Conservation (phyloP, 2,797 vertebrate species). For the Macropodus opercularis region DNA sequence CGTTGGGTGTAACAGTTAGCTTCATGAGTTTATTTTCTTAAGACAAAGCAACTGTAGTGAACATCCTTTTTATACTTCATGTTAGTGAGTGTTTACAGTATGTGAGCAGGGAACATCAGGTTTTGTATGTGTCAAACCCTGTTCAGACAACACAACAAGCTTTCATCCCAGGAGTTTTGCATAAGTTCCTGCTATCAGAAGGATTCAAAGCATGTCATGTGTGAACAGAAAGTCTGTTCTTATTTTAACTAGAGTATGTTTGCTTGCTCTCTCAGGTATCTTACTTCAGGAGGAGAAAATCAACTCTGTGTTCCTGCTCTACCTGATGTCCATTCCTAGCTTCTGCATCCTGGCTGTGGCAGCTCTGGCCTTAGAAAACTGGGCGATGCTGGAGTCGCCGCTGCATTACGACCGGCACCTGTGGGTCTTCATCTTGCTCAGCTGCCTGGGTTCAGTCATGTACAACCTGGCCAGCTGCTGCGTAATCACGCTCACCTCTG, state of each 20-base stretch:
- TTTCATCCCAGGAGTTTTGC: conserved; percentile 7
- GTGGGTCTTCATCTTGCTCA: conserved; percentile 93
- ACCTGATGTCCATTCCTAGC: conserved; percentile 95
- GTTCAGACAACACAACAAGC: neutral
- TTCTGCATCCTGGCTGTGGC: conserved; percentile 91
- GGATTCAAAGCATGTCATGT: too few relatives aligned
- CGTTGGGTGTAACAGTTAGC: conserved; percentile 30
- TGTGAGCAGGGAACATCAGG: neutral
- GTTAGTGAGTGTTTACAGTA: conserved; percentile 4
- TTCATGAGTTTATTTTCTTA: conserved; percentile 34
- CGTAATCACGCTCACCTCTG: conserved; percentile 93
- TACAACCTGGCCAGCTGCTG: conserved; percentile 97
- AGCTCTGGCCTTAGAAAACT: conserved; percentile 88
- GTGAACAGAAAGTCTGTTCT: too few relatives aligned
- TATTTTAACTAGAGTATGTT: neutral
- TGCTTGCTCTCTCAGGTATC: conserved; percentile 80
- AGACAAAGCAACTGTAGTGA: neutral
- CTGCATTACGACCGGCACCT: conserved; percentile 83
- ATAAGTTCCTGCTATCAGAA: conserved; percentile 3
- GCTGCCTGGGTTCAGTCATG: conserved; percentile 94
- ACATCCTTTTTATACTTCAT: neutral
- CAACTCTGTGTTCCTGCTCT: conserved; percentile 91
- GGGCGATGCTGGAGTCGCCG: conserved; percentile 81
- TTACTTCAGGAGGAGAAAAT: conserved; percentile 93
- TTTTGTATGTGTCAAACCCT: neutral